Evolutionary conservation across 2,888 invertebrate genomes (phyloP).

Genomic region (Drosophila picticornis): DNA sequence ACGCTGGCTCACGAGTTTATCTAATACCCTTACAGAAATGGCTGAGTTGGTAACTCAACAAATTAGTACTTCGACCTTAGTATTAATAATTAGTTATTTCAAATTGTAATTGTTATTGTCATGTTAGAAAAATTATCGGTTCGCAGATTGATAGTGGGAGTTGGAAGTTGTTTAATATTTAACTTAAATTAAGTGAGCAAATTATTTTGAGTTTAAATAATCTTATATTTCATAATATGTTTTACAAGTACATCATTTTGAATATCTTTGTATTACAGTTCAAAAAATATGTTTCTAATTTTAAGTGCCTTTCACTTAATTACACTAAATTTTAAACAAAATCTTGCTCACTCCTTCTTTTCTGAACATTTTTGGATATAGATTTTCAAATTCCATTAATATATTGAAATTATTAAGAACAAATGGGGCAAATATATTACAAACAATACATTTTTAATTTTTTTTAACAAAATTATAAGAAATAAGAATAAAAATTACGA

Average conservation of each 20-base stretch:
- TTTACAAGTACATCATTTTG: not conserved
- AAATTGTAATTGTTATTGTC: not conserved
- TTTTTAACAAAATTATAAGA: not conserved
- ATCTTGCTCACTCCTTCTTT: not conserved
- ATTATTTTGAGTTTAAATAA: not conserved
- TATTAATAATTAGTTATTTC: not conserved
- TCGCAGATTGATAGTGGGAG: not conserved
- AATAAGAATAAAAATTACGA: not conserved
- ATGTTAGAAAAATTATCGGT: not conserved
- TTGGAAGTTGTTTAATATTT: not conserved
- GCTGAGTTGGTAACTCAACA: not conserved
- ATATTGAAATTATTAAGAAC: not conserved
- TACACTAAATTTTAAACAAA: not conserved
- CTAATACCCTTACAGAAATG: constrained; percentile 25
- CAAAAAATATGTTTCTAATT: not conserved
- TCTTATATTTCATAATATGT: not conserved
- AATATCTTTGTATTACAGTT: not conserved
- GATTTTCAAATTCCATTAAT: not conserved
- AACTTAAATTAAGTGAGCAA: not conserved
- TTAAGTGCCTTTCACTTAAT: not conserved
- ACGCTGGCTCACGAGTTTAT: constrained; percentile 65
- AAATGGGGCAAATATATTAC: not conserved
- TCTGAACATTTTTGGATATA: not conserved
- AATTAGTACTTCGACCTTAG: not conserved
- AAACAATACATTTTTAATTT: not conserved